Evolutionary conservation across 2,113 vertebrate species (phyloP).

Genomic region (Sceloporus undulatus): DNA sequence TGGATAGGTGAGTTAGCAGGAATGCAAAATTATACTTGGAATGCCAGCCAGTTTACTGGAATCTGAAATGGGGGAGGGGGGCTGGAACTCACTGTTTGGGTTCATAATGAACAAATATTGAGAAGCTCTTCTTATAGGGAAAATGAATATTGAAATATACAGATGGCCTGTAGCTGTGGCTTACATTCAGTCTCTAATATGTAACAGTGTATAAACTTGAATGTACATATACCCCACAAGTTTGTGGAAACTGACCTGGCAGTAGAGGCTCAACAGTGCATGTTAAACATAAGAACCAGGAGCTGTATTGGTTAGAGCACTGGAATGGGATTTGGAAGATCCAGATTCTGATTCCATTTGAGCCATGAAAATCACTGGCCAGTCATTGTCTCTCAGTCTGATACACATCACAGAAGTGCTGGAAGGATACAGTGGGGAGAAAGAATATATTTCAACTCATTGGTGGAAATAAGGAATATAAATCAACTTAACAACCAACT

Average conservation of each 20-base stretch:
- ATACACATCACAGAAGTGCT: no score
- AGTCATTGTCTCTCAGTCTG: no score
- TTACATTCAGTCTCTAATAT: not conserved
- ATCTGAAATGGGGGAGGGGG: not conserved
- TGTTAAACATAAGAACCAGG: not conserved
- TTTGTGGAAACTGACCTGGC: not conserved
- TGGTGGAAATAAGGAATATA: no score
- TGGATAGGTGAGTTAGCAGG: conserved; percentile 8
- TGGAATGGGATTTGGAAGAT: no score
- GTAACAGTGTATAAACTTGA: not conserved
- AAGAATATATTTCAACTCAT: no score
- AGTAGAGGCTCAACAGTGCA: not conserved
- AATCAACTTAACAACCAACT: no score
- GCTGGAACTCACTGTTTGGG: not conserved
- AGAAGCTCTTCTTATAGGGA: not conserved
- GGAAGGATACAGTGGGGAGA: no score
- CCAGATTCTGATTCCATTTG: no score
- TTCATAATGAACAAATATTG: conserved; percentile 1
- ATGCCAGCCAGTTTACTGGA: conserved; percentile 34
- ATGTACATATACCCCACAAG: not conserved
- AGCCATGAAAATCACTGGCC: no score
- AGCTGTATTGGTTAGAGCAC: no score
- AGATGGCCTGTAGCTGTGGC: not conserved
- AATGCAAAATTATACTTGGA: conserved; percentile 35
- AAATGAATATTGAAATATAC: not conserved